Conservation (phyloP, 2,797 vertebrate species). For the Lutjanus argentimaculatus region DNA sequence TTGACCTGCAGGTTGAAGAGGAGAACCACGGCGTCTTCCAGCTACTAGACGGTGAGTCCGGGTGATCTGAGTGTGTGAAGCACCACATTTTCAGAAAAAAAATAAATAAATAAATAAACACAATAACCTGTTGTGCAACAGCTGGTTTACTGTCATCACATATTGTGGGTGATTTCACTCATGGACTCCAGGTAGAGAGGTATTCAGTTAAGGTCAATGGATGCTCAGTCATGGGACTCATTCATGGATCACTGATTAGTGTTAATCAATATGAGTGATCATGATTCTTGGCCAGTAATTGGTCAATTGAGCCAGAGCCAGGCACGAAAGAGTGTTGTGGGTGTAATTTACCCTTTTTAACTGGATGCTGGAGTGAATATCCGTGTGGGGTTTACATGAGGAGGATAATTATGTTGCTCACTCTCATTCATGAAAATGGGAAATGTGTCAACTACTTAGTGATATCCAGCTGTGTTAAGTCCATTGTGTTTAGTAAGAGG, state of each 20-base stretch:
- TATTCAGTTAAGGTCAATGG: slow-evolving; percentile 1
- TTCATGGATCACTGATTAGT: slow-evolving; percentile 11
- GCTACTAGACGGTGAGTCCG: slow-evolving; percentile 86
- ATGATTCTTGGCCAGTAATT: neutral
- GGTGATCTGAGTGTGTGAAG: neutral
- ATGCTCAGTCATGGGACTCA: neutral
- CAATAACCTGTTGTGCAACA: neutral
- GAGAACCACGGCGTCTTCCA: slow-evolving; percentile 91
- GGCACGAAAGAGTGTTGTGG: neutral
- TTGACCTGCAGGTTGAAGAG: slow-evolving; percentile 90
- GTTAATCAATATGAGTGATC: neutral
- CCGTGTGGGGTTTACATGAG: neutral
- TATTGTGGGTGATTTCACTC: neutral
- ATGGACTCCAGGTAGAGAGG: neutral
- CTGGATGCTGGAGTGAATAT: neutral
- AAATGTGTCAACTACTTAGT: neutral
- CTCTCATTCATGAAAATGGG: neutral
- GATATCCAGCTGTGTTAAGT: neutral
- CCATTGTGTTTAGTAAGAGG: neutral
- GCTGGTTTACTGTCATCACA: neutral
- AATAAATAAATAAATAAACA: neutral
- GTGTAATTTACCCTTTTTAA: neutral
- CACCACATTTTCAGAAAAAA: neutral
- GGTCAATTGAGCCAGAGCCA: neutral
- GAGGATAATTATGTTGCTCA: neutral